phyloP scores from a whole-genome alignment of 53 echinoderm and acorn worm genomes.

The Luidia sarsii region DNA sequence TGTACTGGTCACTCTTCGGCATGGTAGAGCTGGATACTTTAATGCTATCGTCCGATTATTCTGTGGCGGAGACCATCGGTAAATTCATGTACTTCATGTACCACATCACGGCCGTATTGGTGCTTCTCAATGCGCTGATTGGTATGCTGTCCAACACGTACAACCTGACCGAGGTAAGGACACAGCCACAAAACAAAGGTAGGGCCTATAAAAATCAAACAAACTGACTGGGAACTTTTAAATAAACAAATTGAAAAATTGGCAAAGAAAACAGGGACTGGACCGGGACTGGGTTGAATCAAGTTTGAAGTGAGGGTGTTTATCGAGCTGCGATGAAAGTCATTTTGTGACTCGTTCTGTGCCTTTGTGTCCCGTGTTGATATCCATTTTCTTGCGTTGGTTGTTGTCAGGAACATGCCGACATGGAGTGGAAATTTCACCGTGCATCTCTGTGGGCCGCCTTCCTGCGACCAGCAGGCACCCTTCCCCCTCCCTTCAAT shows the following conservation, averaged over 20 bases:
- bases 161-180: slow-evolving; percentile 72
- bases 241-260: no score
- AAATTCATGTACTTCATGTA: slow-evolving; percentile 69
- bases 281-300: no score
- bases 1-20: slow-evolving; percentile 89
- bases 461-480: slow-evolving; percentile 59
- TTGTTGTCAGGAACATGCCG: slow-evolving; percentile 81
- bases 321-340: no score
- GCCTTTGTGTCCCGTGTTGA: no score
- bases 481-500: slow-evolving; percentile 86
- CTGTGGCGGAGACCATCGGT: slow-evolving; percentile 68
- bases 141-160: slow-evolving; percentile 91
- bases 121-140: slow-evolving; percentile 81
- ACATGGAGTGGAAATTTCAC: slow-evolving; percentile 89
- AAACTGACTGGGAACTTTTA: no score
- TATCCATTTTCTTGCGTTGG: no score
- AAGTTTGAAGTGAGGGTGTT: no score
- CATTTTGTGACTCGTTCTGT: no score
- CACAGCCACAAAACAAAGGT: neutral
- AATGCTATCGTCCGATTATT: slow-evolving; percentile 47
- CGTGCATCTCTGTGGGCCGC: slow-evolving; percentile 76
- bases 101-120: slow-evolving; percentile 79
- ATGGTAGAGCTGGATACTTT: slow-evolving; percentile 56
- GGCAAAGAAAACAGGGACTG: no score
- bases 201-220: no score